Evolutionary conservation across 2,797 vertebrate genomes (phyloP).

Genomic region (Acanthiza pusilla): DNA sequence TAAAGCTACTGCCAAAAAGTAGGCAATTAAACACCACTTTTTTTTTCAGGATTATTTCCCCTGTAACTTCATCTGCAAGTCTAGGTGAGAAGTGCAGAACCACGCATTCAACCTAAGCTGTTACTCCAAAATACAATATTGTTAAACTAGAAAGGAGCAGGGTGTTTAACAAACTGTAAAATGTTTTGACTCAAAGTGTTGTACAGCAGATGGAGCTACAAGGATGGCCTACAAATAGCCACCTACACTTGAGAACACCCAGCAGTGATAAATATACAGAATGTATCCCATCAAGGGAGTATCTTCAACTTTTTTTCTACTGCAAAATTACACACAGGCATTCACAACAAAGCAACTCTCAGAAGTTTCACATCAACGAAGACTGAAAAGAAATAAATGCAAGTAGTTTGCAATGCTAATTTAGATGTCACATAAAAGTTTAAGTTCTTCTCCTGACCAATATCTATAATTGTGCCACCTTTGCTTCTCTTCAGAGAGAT

Average conservation of each 20-base stretch:
- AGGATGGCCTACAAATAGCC: conserved; percentile 4
- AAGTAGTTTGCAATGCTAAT: background rate
- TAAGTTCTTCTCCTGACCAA: background rate
- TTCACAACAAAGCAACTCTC: background rate
- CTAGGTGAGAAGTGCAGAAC: background rate
- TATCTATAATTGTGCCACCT: background rate
- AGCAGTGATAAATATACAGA: background rate
- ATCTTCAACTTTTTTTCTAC: background rate
- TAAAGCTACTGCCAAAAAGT: background rate
- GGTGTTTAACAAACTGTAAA: conserved; percentile 32
- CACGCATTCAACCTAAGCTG: background rate
- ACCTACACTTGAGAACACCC: conserved; percentile 24
- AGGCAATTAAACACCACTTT: background rate
- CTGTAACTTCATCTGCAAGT: background rate
- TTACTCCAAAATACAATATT: background rate
- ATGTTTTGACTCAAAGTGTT: conserved; percentile 40
- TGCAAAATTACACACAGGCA: background rate
- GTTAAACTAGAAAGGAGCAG: background rate
- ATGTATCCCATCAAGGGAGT: background rate
- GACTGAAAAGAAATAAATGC: background rate
- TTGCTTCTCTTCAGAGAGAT: background rate
- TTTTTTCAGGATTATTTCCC: background rate
- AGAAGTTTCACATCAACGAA: background rate
- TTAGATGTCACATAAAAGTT: background rate
- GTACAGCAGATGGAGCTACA: conserved; percentile 52